Evolutionary conservation across 1,140 invertebrate species (phyloP), one percentile per base, ranked within the genome.

Genomic region (Drosophila navojoa): DNA sequence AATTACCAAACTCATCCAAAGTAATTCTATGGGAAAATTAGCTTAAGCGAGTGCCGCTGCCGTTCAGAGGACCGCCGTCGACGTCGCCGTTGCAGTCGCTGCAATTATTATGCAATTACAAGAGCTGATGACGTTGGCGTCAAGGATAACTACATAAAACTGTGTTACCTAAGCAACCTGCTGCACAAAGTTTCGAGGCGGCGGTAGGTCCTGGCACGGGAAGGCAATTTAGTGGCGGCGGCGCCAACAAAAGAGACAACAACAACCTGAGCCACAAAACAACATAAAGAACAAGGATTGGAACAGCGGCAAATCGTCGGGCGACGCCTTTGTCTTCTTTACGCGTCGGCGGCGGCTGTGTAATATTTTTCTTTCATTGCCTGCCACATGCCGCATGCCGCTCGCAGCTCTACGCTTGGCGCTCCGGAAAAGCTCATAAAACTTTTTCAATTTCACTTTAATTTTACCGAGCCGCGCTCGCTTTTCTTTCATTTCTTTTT

Each of bases 371-470:
- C 79, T 87, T 86, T 87, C 76, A 74, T 66, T 66, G 59, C 55
- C 35, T 71, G 45, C 64, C 32, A 16, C 57, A 45, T 50, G 61
- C 54, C 45, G 16, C 45, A 13, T 52, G 63, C 42, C 55, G 32
- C 42, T 32, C 38, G 19, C 32, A 32, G 1, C 49, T 47, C 57
- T 49, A 68, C 74, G 84, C 67, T 71, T 79, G 79, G 42, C 42
- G 67, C 42, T 15, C 42, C 42, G 52, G 27, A 81, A 89, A 90
- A 90, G 75, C 87, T 90, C 87, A 90, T 90, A 90, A 90, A 90
- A 90, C 87, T 90, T 90, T 90, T 90, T 90, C 87, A 90, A 90
- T 90, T 90, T 89, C 77, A 90, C 87, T 90, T 90, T 84, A 90
- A 90, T 89, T 86, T 89, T 54, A 58, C 76, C 71, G 78, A 67